Evolutionary conservation across 2,888 invertebrate genomes (phyloP), one percentile per base, ranked within the genome.

Genomic region (Notodonta dromedarius): DNA sequence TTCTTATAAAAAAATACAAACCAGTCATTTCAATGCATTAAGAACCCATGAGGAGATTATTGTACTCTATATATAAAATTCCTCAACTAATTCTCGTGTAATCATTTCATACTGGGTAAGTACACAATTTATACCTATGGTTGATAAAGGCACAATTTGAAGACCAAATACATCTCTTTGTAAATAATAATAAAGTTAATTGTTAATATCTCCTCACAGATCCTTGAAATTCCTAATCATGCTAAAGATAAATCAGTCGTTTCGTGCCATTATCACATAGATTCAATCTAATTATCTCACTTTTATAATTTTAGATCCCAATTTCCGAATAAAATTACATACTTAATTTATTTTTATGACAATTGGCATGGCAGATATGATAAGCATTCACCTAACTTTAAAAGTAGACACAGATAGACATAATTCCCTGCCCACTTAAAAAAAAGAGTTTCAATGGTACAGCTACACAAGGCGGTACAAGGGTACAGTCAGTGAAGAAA

Each of bases 201-300:
- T 32, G 52, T 35, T 52, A 32, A 52, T 62, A 78, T 77, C 81
- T 86, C 86, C 86, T 85, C 86, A 86, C 70, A 86, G 84, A 85
- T 76, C 76, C 72, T 80, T 77, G 75, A 75, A 79, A 75, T 82
- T n/a, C 78, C 75, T 76, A 80, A 76, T 70, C 76, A 77, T 63
- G 73, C 80, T 83, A 83, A 70, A 66, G 62, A 71, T 74, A 83
- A 84, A 87, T 91, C 91, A 90, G 90, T 91, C 90, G 73, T 78
- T 80, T 79, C 55, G 61, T 65, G 61, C 79, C 74, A 78, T 79
- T 88, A 89, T 89, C 89, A 89, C 85, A 86, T 78, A 74, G 75
- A 77, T 69, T 73, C 74, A 72, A 66, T 71, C 67, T 16, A 50
- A 50, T 50, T 50, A 16, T 11, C 48, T 48, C n/a, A 46, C 11